Conservation (phyloP, 2,888 invertebrate species). For the Melanargia galathea region DNA sequence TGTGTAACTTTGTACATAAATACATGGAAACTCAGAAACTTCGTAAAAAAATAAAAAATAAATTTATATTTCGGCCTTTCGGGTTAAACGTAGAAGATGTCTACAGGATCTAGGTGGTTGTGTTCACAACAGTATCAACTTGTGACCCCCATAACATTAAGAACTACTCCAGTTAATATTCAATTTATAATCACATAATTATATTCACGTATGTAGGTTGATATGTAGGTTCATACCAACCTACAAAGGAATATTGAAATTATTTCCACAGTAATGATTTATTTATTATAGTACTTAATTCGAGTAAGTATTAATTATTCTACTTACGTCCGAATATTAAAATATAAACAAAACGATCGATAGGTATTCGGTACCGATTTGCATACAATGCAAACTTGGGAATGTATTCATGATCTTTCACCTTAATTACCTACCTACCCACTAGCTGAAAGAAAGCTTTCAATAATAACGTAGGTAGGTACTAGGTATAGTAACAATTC, state of each 20-base stretch:
- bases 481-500: not conserved
- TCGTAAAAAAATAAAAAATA: too few relatives aligned
- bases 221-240: not conserved
- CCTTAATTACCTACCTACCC: slow-evolving; percentile 48
- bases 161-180: too few relatives aligned
- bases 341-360: slow-evolving; percentile 20
- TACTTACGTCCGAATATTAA: slow-evolving; percentile 22
- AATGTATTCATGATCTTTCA: slow-evolving; percentile 49
- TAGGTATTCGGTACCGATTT: slow-evolving; percentile 34
- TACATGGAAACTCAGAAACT: too few relatives aligned
- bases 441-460: slow-evolving; percentile 50
- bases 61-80: too few relatives aligned
- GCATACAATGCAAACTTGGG: slow-evolving; percentile 46
- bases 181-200: too few relatives aligned
- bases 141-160: too few relatives aligned
- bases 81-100: too few relatives aligned
- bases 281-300: slow-evolving; percentile 28
- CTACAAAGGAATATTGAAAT: slow-evolving; percentile 16
- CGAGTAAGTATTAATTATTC: slow-evolving; percentile 36
- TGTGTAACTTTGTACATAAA: too few relatives aligned
- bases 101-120: too few relatives aligned
- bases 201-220: not conserved
- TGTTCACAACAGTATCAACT: too few relatives aligned
- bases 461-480: not conserved
- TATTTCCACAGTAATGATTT: not conserved